A percentile compares a stretch with the other conserved stretches of the same genome.
Conservation (phyloP, 2,113 vertebrate genomes). For the Phylloscopus whistleri region DNA sequence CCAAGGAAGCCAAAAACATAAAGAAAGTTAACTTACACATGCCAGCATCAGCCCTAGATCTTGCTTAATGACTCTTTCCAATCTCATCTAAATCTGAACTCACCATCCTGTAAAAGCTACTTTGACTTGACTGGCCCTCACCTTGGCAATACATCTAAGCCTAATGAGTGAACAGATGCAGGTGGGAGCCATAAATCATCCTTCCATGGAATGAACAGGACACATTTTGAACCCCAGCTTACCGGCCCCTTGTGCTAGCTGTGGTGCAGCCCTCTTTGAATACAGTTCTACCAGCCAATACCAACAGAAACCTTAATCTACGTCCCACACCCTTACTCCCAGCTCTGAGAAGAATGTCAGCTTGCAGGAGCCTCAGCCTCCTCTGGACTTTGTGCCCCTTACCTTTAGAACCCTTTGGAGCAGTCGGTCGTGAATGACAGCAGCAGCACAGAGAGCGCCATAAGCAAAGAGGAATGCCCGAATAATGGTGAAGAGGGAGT, state of each 20-base stretch:
- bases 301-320: neutral
- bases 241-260: neutral
- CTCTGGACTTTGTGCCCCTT: neutral
- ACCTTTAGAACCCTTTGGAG: slow-evolving; percentile 85
- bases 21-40: neutral
- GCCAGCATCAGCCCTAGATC: neutral
- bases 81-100: neutral
- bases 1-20: neutral
- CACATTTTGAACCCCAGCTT: neutral
- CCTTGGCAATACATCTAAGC: neutral
- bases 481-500: slow-evolving; percentile 87
- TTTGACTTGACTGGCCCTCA: neutral
- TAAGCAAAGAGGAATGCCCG: slow-evolving; percentile 90
- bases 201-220: neutral
- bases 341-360: neutral
- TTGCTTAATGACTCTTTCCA: neutral
- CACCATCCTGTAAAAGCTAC: neutral
- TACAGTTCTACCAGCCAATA: neutral
- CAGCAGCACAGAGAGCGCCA: slow-evolving; percentile 81
- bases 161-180: neutral
- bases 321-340: neutral
- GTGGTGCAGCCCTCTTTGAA: neutral
- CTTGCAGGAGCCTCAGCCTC: neutral
- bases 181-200: neutral
- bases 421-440: slow-evolving; percentile 80